These are phyloP conservation scores for Oreonectes daqikongensis DNA, from an alignment of 2,797 vertebrate species.

Conservation along the genomic window DNA sequence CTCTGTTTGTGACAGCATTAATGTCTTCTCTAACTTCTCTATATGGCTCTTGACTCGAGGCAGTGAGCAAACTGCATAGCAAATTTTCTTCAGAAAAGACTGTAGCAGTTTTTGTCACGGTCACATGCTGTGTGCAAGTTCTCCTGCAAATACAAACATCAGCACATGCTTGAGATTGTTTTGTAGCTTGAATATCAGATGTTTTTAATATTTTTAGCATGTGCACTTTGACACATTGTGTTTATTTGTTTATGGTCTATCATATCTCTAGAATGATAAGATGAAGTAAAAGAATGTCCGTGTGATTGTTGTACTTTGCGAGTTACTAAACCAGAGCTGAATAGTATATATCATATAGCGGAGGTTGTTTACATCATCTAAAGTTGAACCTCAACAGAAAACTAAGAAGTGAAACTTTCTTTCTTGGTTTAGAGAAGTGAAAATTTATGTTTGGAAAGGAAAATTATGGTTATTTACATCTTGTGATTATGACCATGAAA, in stretches of 20 bases:
- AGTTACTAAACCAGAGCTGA: not conserved
- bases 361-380: not conserved
- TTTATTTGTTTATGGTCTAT: not conserved
- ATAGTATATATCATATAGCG: not conserved
- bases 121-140: not conserved
- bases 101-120: too few species aligned
- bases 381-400: not conserved
- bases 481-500: not conserved
- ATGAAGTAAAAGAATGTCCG: slow-evolving; percentile 23
- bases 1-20: not conserved
- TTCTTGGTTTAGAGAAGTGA: slow-evolving; percentile 48
- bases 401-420: slow-evolving; percentile 42
- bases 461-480: slow-evolving; percentile 1
- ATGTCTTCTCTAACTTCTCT: not conserved
- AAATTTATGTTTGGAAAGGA: slow-evolving; percentile 11
- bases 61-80: not conserved
- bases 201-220: not conserved
- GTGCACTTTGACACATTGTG: slow-evolving; percentile 37
- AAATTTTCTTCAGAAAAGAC: too few species aligned
- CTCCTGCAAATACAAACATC: not conserved
- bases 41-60: not conserved
- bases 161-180: not conserved
- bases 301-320: slow-evolving; percentile 29
- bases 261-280: slow-evolving; percentile 43
- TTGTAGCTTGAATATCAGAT: not conserved